phyloP scores from a whole-genome alignment of 2,888 invertebrate species.

The Chrysopilus asiliformis region DNA sequence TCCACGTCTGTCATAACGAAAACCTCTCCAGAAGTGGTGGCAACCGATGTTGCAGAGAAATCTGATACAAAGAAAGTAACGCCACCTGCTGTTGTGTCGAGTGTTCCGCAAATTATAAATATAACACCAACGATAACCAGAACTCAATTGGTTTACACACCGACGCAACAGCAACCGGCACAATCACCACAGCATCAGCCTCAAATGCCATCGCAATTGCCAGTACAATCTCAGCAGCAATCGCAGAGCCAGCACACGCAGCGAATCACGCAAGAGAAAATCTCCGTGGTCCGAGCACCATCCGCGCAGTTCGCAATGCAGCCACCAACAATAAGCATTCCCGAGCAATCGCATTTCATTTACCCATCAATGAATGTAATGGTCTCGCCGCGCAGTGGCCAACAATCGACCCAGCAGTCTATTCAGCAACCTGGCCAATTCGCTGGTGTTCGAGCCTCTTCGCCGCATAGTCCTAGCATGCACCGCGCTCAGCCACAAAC shows the following conservation, averaged over 20 bases:
- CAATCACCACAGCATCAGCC: constrained; percentile 4
- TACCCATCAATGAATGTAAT: constrained; percentile 27
- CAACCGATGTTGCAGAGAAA: too few species aligned
- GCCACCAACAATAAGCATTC: constrained; percentile 52
- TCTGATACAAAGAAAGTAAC: constrained; percentile 13
- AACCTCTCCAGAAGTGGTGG: too few species aligned
- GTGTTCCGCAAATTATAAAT: too few species aligned
- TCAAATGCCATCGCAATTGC: not conserved
- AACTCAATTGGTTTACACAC: too few species aligned
- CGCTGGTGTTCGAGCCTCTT: constrained; percentile 26
- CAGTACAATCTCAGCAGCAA: constrained; percentile 4
- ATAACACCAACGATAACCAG: too few species aligned
- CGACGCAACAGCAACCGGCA: constrained; percentile 7
- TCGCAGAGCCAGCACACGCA: too few species aligned
- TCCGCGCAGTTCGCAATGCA: constrained; percentile 40
- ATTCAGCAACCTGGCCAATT: constrained; percentile 16
- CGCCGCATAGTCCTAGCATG: constrained; percentile 32
- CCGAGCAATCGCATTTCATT: constrained; percentile 35
- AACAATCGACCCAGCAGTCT: constrained; percentile 15
- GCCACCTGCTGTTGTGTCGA: constrained; percentile 12
- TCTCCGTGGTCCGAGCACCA: not conserved
- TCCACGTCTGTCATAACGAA: constrained; percentile 18
- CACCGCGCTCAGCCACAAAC: constrained; percentile 14
- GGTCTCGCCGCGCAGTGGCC: constrained; percentile 36
- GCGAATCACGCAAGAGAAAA: constrained; percentile 5